Evolutionary conservation across 2,888 invertebrate genomes (phyloP).

Genomic region (Aphelenchoides bicaudatus): DNA sequence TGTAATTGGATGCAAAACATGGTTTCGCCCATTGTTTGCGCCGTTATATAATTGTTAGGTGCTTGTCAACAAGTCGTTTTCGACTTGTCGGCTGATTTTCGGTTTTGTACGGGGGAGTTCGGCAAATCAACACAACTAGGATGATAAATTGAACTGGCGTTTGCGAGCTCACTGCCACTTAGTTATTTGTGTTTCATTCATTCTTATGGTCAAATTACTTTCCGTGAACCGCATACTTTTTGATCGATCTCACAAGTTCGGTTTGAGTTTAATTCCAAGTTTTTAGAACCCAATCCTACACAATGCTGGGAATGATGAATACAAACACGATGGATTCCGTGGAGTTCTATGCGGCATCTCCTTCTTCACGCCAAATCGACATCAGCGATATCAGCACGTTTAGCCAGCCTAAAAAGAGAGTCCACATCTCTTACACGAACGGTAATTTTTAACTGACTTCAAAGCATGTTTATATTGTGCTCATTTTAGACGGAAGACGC

Average conservation of each 20-base stretch:
- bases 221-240: too few relatives aligned
- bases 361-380: too few relatives aligned
- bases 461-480: not conserved
- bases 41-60: too few relatives aligned
- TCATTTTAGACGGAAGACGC: not conserved
- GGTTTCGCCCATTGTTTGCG: too few relatives aligned
- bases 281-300: too few relatives aligned
- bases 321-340: not conserved
- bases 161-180: not conserved
- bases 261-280: too few relatives aligned
- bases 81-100: not conserved
- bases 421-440: not conserved
- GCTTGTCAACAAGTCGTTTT: not conserved
- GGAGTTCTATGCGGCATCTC: constrained; percentile 8
- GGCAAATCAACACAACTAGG: too few relatives aligned
- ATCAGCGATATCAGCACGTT: too few relatives aligned
- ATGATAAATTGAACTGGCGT: too few relatives aligned
- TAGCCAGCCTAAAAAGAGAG: not conserved
- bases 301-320: constrained; percentile 13
- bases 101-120: too few relatives aligned
- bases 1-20: too few relatives aligned
- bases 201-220: too few relatives aligned
- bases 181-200: not conserved
- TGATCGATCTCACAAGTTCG: not conserved
- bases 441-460: not conserved